Evolutionary conservation across 1,140 invertebrate species (phyloP).

Genomic region (Lordiphosa mommai): DNA sequence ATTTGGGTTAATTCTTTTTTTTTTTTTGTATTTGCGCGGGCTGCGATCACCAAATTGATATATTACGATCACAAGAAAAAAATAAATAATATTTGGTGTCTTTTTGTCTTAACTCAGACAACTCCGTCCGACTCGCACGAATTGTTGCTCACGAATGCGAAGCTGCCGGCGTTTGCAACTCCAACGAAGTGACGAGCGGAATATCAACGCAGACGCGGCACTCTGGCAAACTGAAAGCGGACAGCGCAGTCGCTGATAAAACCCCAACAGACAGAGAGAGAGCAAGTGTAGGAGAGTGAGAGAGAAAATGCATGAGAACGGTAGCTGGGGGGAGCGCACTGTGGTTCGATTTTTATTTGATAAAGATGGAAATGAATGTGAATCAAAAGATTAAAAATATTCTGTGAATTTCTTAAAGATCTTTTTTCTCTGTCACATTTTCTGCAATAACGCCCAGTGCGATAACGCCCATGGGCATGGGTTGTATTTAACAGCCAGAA

Average conservation of each 20-base stretch:
- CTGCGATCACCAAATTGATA: not conserved
- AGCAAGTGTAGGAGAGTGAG: slow-evolving; percentile 10
- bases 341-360: too few relatives aligned
- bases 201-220: slow-evolving; percentile 22
- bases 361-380: too few relatives aligned
- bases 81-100: slow-evolving; percentile 10
- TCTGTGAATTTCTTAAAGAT: too few relatives aligned
- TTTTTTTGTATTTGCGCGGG: not conserved
- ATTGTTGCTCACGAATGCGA: slow-evolving; percentile 55
- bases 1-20: not conserved
- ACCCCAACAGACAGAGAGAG: not conserved
- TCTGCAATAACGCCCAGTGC: too few relatives aligned
- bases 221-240: slow-evolving; percentile 20
- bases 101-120: slow-evolving; percentile 7
- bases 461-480: too few relatives aligned
- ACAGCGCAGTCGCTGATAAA: slow-evolving; percentile 24
- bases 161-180: slow-evolving; percentile 59
- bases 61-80: slow-evolving; percentile 6
- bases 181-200: slow-evolving; percentile 54
- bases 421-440: too few relatives aligned
- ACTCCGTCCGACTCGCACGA: slow-evolving; percentile 64
- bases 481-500: too few relatives aligned
- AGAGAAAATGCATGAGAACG: slow-evolving; percentile 1
- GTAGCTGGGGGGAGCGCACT: not conserved
- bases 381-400: too few relatives aligned